These are phyloP conservation scores for Lomographa bimaculata DNA, from an alignment of 2,888 invertebrate genomes.

Conservation along the genomic window DNA sequence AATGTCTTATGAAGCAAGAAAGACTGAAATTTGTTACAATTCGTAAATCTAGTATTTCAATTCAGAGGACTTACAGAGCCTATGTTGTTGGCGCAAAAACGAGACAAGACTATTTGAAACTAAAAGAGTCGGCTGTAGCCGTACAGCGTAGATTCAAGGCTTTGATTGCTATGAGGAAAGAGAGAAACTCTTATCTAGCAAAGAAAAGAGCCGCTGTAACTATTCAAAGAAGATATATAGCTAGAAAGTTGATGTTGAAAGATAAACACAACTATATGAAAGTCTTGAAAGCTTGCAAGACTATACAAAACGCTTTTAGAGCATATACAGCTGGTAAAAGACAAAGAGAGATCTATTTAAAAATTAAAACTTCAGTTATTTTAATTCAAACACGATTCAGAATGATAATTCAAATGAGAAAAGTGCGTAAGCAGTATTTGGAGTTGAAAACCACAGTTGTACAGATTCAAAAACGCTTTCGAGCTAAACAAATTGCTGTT, in stretches of 20 bases:
- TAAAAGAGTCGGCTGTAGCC: constrained; percentile 37
- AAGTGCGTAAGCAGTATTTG: constrained; percentile 48
- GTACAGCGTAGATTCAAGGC: constrained; percentile 68
- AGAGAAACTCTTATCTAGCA: constrained; percentile 54
- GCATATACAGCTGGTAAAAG: constrained; percentile 47
- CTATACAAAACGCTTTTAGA: constrained; percentile 68
- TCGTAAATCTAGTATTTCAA: constrained; percentile 52
- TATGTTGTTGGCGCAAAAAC: constrained; percentile 45
- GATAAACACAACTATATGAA: constrained; percentile 54
- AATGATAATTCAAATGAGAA: constrained; percentile 44
- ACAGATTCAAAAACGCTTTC: constrained; percentile 61
- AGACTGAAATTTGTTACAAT: constrained; percentile 56
- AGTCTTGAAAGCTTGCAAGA: constrained; percentile 54
- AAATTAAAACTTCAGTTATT: constrained; percentile 50
- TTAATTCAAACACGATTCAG: constrained; percentile 69
- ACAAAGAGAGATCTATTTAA: constrained; percentile 48
- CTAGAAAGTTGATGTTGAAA: constrained; percentile 54
- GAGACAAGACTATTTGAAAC: constrained; percentile 48
- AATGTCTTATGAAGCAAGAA: constrained; percentile 53
- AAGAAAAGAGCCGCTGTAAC: constrained; percentile 38
- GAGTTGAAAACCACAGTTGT: constrained; percentile 46
- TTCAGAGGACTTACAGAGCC: constrained; percentile 70
- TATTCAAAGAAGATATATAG: constrained; percentile 66
- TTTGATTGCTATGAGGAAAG: constrained; percentile 51
- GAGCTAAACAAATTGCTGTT: constrained; percentile 46